Percentiles rank a stretch among this genome's conserved stretches.
These are phyloP conservation scores for Drosophila diplacantha DNA, from an alignment of 2,888 invertebrate genomes.

Conservation along the genomic window DNA sequence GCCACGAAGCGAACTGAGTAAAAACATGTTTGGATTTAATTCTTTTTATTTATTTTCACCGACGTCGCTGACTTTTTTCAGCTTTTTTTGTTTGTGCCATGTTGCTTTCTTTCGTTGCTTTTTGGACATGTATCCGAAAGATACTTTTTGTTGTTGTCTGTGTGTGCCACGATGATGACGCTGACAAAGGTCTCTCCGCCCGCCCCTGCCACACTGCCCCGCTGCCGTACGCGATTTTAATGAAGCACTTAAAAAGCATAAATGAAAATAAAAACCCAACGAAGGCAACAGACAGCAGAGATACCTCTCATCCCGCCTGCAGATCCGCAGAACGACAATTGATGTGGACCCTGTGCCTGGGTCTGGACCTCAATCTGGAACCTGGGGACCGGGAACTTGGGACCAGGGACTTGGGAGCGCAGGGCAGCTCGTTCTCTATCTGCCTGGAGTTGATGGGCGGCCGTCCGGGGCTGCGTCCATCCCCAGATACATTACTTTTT, in stretches of 20 bases:
- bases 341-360: constrained; percentile 62
- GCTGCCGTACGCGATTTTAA: constrained; percentile 67
- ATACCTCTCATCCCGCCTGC: constrained; percentile 47
- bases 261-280: constrained; percentile 71
- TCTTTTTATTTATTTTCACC: constrained; percentile 63
- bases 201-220: constrained; percentile 41
- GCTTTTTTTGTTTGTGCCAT: constrained; percentile 17
- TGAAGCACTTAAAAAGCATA: constrained; percentile 74
- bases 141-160: constrained; percentile 53
- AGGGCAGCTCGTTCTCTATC: background rate
- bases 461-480: constrained; percentile 22
- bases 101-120: constrained; percentile 64
- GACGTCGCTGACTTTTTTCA: constrained; percentile 41
- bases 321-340: constrained; percentile 67
- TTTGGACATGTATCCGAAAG: constrained; percentile 69
- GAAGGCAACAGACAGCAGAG: constrained; percentile 51
- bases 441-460: constrained; percentile 27
- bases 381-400: constrained; percentile 17
- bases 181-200: constrained; percentile 65
- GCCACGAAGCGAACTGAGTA: constrained; percentile 50
- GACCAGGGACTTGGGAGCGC: constrained; percentile 5
- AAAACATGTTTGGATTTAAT: constrained; percentile 72
- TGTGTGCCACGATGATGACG: constrained; percentile 63
- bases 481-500: constrained; percentile 53
- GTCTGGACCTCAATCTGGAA: constrained; percentile 18